phyloP scores from a whole-genome alignment of 2,888 invertebrate species.

The Horisme vitalbata region DNA sequence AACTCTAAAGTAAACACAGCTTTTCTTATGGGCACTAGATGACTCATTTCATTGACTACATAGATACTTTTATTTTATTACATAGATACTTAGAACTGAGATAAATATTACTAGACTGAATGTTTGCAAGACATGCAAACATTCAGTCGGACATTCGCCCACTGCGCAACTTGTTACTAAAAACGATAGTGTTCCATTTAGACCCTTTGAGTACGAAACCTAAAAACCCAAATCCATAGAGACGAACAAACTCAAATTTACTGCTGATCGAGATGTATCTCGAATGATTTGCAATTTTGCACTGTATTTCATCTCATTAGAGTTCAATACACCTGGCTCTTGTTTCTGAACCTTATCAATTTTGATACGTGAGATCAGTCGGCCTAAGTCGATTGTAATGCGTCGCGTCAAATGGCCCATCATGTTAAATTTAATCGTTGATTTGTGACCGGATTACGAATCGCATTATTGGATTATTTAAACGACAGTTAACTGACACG shows the following conservation, averaged over 20 bases:
- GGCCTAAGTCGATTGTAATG: conserved; percentile 49
- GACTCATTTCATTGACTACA: too few relatives aligned
- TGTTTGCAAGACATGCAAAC: too few relatives aligned
- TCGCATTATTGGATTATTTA: conserved; percentile 43
- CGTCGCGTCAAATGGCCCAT: conserved; percentile 54
- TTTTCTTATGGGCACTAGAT: too few relatives aligned
- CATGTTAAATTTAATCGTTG: conserved; percentile 61
- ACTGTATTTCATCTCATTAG: neutral
- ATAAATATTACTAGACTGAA: too few relatives aligned
- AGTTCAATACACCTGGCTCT: neutral
- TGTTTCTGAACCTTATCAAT: conserved; percentile 33
- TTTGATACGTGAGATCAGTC: conserved; percentile 43
- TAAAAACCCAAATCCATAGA: too few relatives aligned
- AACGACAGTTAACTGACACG: conserved; percentile 34
- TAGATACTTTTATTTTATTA: too few relatives aligned
- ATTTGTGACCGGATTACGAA: conserved; percentile 57
- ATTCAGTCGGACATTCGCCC: too few relatives aligned
- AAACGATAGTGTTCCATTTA: too few relatives aligned
- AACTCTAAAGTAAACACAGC: too few relatives aligned
- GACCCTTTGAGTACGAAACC: too few relatives aligned
- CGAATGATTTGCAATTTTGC: neutral
- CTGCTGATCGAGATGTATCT: conserved; percentile 5
- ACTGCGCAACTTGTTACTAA: too few relatives aligned
- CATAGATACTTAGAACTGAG: too few relatives aligned
- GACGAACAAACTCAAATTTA: conserved; percentile 8